A percentile compares a stretch with the other conserved stretches of the same genome.
Evolutionary conservation across 2,888 invertebrate species (phyloP).

Genomic region (Plemyria rubiginata): DNA sequence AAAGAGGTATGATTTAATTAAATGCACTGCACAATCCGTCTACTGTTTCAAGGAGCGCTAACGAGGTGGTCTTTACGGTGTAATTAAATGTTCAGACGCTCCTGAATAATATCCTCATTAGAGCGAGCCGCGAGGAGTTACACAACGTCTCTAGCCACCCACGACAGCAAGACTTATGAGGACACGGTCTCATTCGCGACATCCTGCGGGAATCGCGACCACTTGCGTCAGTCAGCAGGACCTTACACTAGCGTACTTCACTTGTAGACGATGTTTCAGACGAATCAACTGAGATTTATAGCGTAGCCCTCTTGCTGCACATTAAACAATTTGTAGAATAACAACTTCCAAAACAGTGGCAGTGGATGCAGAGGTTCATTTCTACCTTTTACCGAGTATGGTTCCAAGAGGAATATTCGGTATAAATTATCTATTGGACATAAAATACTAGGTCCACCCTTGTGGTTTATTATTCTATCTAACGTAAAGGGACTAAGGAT

Average conservation of each 20-base stretch:
- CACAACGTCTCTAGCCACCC: constrained; percentile 74
- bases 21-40: constrained; percentile 62
- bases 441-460: constrained; percentile 25
- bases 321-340: constrained; percentile 51
- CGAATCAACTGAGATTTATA: constrained; percentile 68
- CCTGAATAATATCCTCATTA: constrained; percentile 80
- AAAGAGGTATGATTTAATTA: constrained; percentile 50
- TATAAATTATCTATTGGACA: not conserved
- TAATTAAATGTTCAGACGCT: constrained; percentile 69
- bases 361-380: constrained; percentile 8
- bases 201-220: constrained; percentile 79
- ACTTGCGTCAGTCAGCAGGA: constrained; percentile 77
- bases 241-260: constrained; percentile 66
- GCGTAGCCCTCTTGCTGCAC: constrained; percentile 48
- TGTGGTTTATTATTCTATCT: constrained; percentile 44
- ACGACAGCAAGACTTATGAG: constrained; percentile 77
- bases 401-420: not conserved
- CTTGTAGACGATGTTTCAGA: constrained; percentile 73
- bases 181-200: constrained; percentile 83
- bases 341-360: constrained; percentile 22
- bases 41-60: constrained; percentile 58
- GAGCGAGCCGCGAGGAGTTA: constrained; percentile 55
- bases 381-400: not conserved
- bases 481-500: constrained; percentile 33
- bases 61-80: constrained; percentile 61